These are phyloP conservation scores for Heliconius melpomene DNA, from an alignment of 1,140 invertebrate species.

Conservation along the genomic window DNA sequence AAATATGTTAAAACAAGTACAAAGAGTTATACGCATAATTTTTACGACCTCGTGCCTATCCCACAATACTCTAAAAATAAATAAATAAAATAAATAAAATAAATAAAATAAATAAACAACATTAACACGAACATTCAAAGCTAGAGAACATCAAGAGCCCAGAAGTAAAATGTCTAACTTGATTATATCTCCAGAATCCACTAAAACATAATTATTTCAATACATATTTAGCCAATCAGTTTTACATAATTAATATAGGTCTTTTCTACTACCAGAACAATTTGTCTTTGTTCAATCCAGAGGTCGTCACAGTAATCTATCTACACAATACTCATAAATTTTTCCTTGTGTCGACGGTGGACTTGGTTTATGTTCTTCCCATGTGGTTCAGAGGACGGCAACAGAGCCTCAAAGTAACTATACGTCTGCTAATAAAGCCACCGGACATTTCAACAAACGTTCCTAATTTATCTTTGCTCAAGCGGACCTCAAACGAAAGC, in stretches of 20 bases:
- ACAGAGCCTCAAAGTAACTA: constrained; percentile 48
- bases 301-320: constrained; percentile 49
- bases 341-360: background rate
- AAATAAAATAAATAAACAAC: no score
- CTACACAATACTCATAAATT: constrained; percentile 9
- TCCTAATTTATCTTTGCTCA: constrained; percentile 71
- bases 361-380: constrained; percentile 42
- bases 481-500: constrained; percentile 60
- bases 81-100: no score
- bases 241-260: background rate
- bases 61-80: no score
- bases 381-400: constrained; percentile 46
- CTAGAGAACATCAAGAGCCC: no score
- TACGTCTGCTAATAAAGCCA: constrained; percentile 63
- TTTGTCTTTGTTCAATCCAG: constrained; percentile 21
- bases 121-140: no score
- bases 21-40: no score
- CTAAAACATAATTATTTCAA: no score
- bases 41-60: no score
- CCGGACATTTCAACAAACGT: constrained; percentile 54
- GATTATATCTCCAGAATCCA: no score
- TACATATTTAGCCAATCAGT: background rate
- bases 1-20: background rate
- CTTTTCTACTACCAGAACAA: background rate
- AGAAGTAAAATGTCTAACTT: no score